Conservation (phyloP, 1,140 invertebrate genomes). For the Dendrolimus punctatus region DNA sequence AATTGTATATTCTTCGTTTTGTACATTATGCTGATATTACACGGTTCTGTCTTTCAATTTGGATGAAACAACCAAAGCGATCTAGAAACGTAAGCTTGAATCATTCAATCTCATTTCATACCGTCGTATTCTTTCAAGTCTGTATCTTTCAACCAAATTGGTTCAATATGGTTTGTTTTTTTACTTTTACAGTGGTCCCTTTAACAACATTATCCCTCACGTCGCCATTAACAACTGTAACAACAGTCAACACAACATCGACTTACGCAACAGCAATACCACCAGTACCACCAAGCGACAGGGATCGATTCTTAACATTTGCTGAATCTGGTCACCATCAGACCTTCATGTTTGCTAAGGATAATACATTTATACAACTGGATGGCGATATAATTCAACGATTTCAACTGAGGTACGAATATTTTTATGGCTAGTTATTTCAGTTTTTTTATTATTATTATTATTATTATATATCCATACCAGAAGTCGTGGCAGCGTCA, state of each 20-base stretch:
- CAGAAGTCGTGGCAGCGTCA: background rate
- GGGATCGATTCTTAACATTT: constrained; percentile 84
- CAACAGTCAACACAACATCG: constrained; percentile 42
- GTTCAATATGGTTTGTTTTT: too few relatives aligned
- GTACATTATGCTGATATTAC: too few relatives aligned
- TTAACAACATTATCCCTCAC: constrained; percentile 42
- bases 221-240: constrained; percentile 29
- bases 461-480: background rate
- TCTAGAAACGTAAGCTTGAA: too few relatives aligned
- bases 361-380: constrained; percentile 89
- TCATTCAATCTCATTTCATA: too few relatives aligned
- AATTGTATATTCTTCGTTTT: constrained; percentile 1
- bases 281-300: constrained; percentile 79
- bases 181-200: constrained; percentile 31
- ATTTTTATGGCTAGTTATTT: background rate
- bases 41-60: too few relatives aligned
- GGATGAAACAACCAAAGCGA: too few relatives aligned
- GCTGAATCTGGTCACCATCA: constrained; percentile 84
- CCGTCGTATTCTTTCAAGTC: too few relatives aligned
- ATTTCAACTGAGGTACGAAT: constrained; percentile 83
- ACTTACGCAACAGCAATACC: constrained; percentile 60
- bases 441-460: too few relatives aligned
- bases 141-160: too few relatives aligned
- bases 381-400: constrained; percentile 88
- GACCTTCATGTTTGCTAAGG: constrained; percentile 90